Base-by-base conservation (phyloP, 1,140 invertebrate genomes). In the Orussus abietinus region DNA sequence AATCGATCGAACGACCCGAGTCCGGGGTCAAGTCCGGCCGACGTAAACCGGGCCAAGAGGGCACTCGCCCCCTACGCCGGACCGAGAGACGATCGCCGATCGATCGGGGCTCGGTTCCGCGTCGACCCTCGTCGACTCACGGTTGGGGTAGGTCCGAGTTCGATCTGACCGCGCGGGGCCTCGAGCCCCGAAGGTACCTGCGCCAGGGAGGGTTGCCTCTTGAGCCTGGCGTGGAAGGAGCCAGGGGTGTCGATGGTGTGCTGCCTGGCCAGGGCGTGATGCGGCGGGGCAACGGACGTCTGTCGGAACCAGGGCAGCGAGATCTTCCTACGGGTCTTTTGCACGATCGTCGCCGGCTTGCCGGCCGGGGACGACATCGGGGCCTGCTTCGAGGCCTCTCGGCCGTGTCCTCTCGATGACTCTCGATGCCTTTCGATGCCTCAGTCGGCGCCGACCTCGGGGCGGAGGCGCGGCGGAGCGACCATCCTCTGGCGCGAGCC, bases 181-280 rank as follows among this genome's bases (percentile, higher is more conserved):
- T n/a, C n/a, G n/a, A n/a, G n/a, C n/a, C n/a, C n/a, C n/a, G n/a
- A n/a, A n/a, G 55, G 43, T 73, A 74, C 76, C 76, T 79, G 77
- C 54, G 75, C 69, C 42, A 77, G 71, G 63, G 77, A 77, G 47
- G 77, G 72, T 64, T 81, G 78, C 52, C 76, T 71, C 37, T 83
- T 75, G 40, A 83, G 75, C 50, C 81, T 72, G 41, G 80, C 80
- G 55, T 85, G 83, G 75, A 88, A 88, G 26, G 86, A 87, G 59
- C 84, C 79, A 50, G 88, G 88, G 44, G 88, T 88, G 74, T 92
- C 89, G 75, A 92, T 91, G 67, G 89, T 92, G 60, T 91, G 87
- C 66, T 92, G 88, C 13, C 88, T 79, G 22, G 86, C 80, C 17
- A 91, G 78, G 22, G 77, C 75, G 41, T 81, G 79, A 60, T 87